Conservation (phyloP, 2,113 vertebrate genomes). For the Podiceps cristatus region DNA sequence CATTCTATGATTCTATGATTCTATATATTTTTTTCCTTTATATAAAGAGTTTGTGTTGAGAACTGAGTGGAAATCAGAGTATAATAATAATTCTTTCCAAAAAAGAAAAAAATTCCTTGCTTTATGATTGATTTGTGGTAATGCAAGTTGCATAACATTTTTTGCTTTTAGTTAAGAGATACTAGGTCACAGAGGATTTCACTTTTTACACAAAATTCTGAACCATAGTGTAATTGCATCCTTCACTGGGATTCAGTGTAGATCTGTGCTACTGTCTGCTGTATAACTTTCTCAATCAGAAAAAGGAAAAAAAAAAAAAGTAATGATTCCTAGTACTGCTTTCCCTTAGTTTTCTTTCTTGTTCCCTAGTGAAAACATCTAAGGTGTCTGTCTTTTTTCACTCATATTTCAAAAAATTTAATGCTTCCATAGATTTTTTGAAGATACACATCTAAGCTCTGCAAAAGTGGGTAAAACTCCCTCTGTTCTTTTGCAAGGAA, state of each 20-base stretch:
- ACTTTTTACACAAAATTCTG: conserved; percentile 37
- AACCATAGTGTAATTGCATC: neutral
- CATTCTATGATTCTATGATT: no score
- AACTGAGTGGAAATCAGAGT: conserved; percentile 29
- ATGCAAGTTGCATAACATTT: neutral
- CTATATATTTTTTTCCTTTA: conserved; percentile 50
- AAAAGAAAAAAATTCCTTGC: conserved; percentile 60
- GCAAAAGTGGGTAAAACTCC: neutral
- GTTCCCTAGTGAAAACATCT: neutral
- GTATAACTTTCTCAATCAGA: neutral
- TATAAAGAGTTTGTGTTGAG: conserved; percentile 44
- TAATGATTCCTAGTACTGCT: neutral
- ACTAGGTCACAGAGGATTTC: conserved; percentile 35
- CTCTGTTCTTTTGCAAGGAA: neutral
- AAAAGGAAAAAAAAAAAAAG: neutral
- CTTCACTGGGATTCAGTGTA: conserved; percentile 20
- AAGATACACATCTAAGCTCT: neutral
- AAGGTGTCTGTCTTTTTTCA: neutral
- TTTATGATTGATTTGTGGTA: conserved; percentile 34
- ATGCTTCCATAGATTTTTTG: neutral
- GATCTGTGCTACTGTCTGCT: conserved; percentile 22
- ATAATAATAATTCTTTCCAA: conserved; percentile 31
- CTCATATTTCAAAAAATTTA: neutral
- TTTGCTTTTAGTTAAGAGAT: conserved; percentile 62
- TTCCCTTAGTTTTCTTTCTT: neutral